These are phyloP conservation scores for Zosterops japonicus DNA, from an alignment of 2,113 vertebrate species.

Conservation along the genomic window DNA sequence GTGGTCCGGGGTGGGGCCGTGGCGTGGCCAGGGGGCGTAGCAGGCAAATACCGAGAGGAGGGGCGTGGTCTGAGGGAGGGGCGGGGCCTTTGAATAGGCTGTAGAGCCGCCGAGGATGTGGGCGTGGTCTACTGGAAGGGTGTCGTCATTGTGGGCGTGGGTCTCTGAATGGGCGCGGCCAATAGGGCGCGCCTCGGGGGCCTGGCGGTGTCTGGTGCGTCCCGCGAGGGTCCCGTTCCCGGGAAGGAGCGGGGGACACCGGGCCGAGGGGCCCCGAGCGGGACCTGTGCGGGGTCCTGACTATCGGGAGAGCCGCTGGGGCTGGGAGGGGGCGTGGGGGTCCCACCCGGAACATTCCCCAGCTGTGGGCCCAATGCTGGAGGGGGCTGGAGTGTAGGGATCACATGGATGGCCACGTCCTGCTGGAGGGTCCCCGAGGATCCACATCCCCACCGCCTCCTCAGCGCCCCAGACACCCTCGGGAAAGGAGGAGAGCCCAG, in stretches of 20 bases:
- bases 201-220: accelerated
- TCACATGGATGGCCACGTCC: neutral
- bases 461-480: neutral
- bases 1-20: neutral
- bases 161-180: accelerated
- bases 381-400: too few relatives aligned
- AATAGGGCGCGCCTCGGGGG: accelerated
- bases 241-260: accelerated
- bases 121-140: accelerated
- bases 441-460: neutral
- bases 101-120: accelerated
- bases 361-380: neutral
- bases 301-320: neutral
- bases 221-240: too few relatives aligned
- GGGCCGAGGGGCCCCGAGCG: accelerated
- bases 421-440: too few relatives aligned
- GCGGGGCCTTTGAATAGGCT: neutral
- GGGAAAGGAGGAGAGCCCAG: neutral
- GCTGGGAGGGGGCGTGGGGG: too few relatives aligned
- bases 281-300: neutral
- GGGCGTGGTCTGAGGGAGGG: neutral
- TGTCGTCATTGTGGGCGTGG: neutral
- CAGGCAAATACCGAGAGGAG: neutral
- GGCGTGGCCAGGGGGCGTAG: neutral
- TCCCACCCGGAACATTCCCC: neutral